Evolutionary conservation across 1,140 invertebrate genomes (phyloP).

Genomic region (Dryas iulia): DNA sequence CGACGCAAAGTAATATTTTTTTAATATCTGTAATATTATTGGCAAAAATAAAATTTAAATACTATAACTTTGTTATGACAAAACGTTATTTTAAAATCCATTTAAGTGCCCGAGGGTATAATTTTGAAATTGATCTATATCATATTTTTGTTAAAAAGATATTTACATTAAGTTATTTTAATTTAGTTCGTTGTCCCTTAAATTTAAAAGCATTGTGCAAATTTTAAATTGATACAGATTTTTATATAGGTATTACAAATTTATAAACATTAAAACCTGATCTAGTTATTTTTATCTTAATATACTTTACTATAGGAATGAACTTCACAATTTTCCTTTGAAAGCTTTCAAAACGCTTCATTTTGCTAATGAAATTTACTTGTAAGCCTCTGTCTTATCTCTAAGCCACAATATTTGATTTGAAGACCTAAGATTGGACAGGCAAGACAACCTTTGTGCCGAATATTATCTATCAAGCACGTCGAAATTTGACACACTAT

Average conservation of each 20-base stretch:
- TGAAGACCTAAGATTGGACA: conserved; percentile 11
- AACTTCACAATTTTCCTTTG: neutral
- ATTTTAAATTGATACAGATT: neutral
- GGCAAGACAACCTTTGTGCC: conserved; percentile 8
- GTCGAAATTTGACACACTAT: conserved; percentile 10
- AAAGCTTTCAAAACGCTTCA: conserved; percentile 4
- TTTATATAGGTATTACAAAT: neutral
- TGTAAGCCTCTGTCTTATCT: conserved; percentile 9
- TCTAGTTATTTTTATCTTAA: neutral
- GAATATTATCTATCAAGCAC: conserved; percentile 13
- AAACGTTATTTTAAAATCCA: no score
- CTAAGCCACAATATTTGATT: conserved; percentile 14
- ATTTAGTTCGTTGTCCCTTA: no score
- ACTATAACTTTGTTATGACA: no score
- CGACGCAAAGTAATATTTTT: no score
- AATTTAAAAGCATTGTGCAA: neutral
- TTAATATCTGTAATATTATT: no score
- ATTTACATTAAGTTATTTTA: no score
- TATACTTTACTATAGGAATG: neutral
- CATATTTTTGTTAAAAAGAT: no score
- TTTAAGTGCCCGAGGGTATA: no score
- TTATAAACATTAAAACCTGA: neutral
- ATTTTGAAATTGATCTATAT: no score
- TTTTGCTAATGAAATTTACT: conserved; percentile 20
- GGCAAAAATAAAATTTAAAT: no score